Evolutionary conservation across 2,797 vertebrate genomes (phyloP).

Genomic region (Ceryle rudis): DNA sequence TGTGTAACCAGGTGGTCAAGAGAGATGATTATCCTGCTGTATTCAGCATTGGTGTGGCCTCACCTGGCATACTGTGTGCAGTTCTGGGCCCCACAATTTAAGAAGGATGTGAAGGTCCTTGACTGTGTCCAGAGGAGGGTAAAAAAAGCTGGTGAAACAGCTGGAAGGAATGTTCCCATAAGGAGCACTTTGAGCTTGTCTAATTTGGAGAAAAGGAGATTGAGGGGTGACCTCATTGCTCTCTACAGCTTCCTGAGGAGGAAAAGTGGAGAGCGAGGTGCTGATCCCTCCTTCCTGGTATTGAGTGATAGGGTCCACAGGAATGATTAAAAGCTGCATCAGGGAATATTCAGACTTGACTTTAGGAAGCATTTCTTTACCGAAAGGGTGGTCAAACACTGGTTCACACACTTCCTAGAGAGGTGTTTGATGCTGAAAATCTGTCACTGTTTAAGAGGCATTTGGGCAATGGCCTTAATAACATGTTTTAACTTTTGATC

Average conservation of each 20-base stretch:
- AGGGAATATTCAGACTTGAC: not conserved
- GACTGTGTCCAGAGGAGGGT: not conserved
- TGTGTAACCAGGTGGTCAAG: accelerated
- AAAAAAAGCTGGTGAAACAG: not conserved
- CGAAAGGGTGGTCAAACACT: accelerated
- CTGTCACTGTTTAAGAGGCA: not conserved
- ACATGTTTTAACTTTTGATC: not conserved
- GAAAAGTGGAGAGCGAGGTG: not conserved
- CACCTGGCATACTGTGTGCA: no score
- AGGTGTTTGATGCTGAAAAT: not conserved
- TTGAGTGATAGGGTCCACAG: accelerated
- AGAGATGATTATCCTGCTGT: not conserved
- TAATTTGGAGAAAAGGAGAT: not conserved
- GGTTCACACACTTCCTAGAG: not conserved
- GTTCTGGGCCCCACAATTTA: not conserved
- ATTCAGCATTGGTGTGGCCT: not conserved
- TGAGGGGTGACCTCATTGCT: not conserved
- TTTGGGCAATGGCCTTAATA: not conserved
- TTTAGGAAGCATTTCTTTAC: not conserved
- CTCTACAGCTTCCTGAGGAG: not conserved
- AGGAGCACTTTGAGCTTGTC: not conserved
- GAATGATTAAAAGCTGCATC: not conserved
- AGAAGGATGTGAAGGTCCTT: not conserved
- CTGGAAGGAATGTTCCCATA: not conserved
- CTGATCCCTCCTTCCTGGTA: not conserved